Base-by-base conservation (phyloP, 1,140 invertebrate species). In the Ladona fulva region DNA sequence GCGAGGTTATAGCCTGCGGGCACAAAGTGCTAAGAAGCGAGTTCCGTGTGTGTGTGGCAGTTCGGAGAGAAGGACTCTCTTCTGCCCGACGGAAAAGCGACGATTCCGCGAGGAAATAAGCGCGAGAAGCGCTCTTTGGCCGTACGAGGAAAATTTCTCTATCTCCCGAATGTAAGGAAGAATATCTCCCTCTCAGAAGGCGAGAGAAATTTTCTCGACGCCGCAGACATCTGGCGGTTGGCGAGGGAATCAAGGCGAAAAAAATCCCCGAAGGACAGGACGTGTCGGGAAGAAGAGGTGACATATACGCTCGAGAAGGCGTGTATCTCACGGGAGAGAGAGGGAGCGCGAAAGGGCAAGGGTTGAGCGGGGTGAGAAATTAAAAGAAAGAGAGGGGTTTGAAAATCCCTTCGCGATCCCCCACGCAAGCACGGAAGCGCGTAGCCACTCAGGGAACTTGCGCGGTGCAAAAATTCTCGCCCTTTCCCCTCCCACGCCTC, bases 391-490 rank as follows among this genome's bases (percentile, higher is more conserved):
- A 19, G 44, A 11, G 44, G 44, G 44, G 44, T 52, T 19, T 19
- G 44, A 19, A 19, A 52, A 52, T 52, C 19, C 44, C 44, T 52
- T 52, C 44, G 10, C 44, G 19, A 10, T 19, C 52, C n/a, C 52
- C n/a, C n/a, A 66, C 52, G 3, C 52, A 3, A 66, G 52, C n/a
- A 52, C 44, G 44, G 44, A 52, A 52, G 44, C 44, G 44, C 44
- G 44, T 52, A 52, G 52, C 52, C 52, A 66, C 52, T 66, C 52
- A 5, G 52, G 52, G 52, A 66, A 66, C 52, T 66, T 66, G 52
- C 52, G 52, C 52, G 52, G 52, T 66, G n/a, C 52, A 66, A 66
- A 66, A 66, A 66, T 66, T 66, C 52, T 66, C 52, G 52, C 52
- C n/a, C 52, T 12, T 12, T 22, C 52, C 14, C 1, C n/a, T 12